Evolutionary conservation across 2,113 vertebrate genomes (phyloP).

Genomic region (Apodemus sylvaticus): DNA sequence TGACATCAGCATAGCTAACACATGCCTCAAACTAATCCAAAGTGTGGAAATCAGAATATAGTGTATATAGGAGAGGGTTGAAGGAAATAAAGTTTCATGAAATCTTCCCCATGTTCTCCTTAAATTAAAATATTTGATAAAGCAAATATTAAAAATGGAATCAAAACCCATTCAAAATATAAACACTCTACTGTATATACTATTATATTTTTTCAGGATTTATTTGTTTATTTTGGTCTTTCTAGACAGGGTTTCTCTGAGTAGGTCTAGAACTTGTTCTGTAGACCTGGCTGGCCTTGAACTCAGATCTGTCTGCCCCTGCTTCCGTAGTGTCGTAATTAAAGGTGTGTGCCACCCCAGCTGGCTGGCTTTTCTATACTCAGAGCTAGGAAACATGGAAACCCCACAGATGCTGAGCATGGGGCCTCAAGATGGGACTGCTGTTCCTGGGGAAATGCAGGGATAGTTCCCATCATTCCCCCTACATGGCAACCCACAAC

Average conservation of each 20-base stretch:
- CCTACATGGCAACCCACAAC: rapidly evolving
- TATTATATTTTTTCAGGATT: neutral
- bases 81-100: neutral
- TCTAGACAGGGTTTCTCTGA: neutral
- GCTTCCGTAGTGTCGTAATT: neutral
- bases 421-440: rapidly evolving
- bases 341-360: neutral
- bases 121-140: neutral
- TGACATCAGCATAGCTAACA: neutral
- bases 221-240: neutral
- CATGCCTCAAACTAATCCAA: neutral
- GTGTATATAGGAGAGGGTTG: neutral
- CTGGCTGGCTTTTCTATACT: neutral
- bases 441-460: rapidly evolving
- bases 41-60: neutral
- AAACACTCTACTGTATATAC: rapidly evolving
- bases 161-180: neutral
- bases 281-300: neutral
- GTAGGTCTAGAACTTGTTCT: neutral
- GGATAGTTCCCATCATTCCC: neutral
- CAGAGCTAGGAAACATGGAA: neutral
- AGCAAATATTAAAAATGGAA: neutral
- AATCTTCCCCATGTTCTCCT: neutral
- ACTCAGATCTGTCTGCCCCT: neutral
- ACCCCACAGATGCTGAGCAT: too few relatives aligned